These are phyloP conservation scores for Yponomeuta sedellus DNA, from an alignment of 2,888 invertebrate species.

Conservation along the genomic window DNA sequence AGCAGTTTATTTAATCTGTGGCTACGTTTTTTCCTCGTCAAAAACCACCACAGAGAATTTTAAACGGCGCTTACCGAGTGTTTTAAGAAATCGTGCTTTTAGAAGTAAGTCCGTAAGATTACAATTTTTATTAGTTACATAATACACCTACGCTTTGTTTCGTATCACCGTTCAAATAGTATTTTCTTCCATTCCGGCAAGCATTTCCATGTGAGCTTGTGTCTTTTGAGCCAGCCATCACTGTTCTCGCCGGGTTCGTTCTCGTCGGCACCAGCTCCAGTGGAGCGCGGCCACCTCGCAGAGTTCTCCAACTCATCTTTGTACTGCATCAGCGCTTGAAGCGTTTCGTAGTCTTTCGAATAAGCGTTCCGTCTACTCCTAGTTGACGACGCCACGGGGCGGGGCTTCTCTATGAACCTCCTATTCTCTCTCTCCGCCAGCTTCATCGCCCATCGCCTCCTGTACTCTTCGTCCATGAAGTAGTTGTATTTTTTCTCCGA, in stretches of 20 bases:
- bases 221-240: slow-evolving; percentile 39
- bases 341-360: background rate
- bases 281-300: background rate
- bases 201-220: slow-evolving; percentile 36
- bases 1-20: too few relatives aligned
- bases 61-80: too few relatives aligned
- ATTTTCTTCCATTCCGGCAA: slow-evolving; percentile 42
- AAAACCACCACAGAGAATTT: too few relatives aligned
- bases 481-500: slow-evolving; percentile 30
- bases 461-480: slow-evolving; percentile 53
- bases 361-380: background rate
- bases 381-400: background rate
- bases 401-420: background rate
- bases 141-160: background rate
- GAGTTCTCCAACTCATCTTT: slow-evolving; percentile 29
- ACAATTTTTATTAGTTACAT: background rate
- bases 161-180: slow-evolving; percentile 29
- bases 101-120: too few relatives aligned
- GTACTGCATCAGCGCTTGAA: slow-evolving; percentile 16
- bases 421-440: slow-evolving; percentile 20
- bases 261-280: too few relatives aligned
- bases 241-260: background rate
- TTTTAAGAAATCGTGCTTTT: too few relatives aligned
- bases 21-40: too few relatives aligned
- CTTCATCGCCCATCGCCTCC: slow-evolving; percentile 48